Percentiles rank a stretch among this genome's conserved stretches.
Evolutionary conservation across 2,888 invertebrate species (phyloP).

Genomic region (Drosophila monieri): DNA sequence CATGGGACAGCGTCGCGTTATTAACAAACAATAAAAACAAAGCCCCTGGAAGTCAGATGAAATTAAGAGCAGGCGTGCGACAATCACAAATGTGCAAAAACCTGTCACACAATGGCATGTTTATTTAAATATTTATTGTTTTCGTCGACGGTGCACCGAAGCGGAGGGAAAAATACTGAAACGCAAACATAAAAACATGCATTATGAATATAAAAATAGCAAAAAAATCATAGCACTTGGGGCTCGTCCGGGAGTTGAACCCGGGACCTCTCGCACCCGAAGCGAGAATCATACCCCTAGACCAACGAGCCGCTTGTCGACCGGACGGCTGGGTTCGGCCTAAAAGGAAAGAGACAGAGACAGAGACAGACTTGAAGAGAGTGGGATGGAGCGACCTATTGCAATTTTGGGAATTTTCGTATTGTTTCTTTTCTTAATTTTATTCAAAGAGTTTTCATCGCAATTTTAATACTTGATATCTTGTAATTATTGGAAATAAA

Average conservation of each 20-base stretch:
- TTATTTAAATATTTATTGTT: slow-evolving; percentile 18
- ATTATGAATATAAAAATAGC: neutral
- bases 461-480: too few species aligned
- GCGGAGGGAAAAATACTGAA: neutral
- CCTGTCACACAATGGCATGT: slow-evolving; percentile 34
- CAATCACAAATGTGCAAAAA: slow-evolving; percentile 57
- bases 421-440: too few species aligned
- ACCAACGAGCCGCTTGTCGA: slow-evolving; percentile 80
- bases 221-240: slow-evolving; percentile 2
- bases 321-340: neutral
- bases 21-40: slow-evolving; percentile 33
- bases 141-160: neutral
- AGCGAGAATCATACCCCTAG: slow-evolving; percentile 83
- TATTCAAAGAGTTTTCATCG: too few species aligned
- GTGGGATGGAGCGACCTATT: neutral
- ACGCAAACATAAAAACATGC: neutral
- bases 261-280: slow-evolving; percentile 83
- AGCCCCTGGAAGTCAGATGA: slow-evolving; percentile 51
- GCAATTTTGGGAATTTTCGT: too few species aligned
- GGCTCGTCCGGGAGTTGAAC: slow-evolving; percentile 58
- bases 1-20: slow-evolving; percentile 24
- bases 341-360: slow-evolving; percentile 11
- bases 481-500: neutral
- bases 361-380: neutral
- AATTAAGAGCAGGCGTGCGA: slow-evolving; percentile 51